Base-by-base conservation (phyloP, 2,113 vertebrate genomes). In the Cheilinus undulatus region DNA sequence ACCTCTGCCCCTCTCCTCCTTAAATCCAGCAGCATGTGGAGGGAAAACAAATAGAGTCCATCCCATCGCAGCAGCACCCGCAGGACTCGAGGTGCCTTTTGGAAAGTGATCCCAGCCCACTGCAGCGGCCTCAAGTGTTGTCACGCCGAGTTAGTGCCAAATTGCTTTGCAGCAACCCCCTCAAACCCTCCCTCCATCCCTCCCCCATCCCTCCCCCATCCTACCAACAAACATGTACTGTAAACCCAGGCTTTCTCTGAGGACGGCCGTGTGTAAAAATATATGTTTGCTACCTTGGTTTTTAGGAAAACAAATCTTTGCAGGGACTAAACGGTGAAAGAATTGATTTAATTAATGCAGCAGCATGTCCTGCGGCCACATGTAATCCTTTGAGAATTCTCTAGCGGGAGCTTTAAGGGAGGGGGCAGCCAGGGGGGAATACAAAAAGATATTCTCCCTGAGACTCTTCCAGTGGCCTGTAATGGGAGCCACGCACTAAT, bases 341-440 rank as follows among this genome's bases (percentile, higher is more conserved):
- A 89, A 87, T 89, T 89, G 76, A 93, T 92, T 87, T 93, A 95
- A 95, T 94, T 94, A 95, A 95, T 93, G 93, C 91, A 72, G 61
- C 78, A 87, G 88, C 93, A 90, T 87, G 93, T 77, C 93, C 91
- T 85, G 87, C 82, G 77, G 92, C 87, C 85, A 86, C 89, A 84
- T 93, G 92, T 93, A 93, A 93, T 92, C 92, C 91, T 19, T 36
- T 85, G 88, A 89, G 84, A 88, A 86, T 90, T 92, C 89, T 89
- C 85, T 77, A 86, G 87, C 27, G 64, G 88, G 86, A 91, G 90
- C 88, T 84, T 82, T 78, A 32, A 74, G 40, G 54, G 69, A 79
- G 50, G 54, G 81, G 51, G 54, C 40, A 24, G 56, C 54, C 23
- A 7, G 40, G 73, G 68, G 76, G 74, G 72, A 66, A 79, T 73